These are phyloP conservation scores for Orthosia cruda DNA, from an alignment of 2,888 invertebrate species.

Conservation along the genomic window DNA sequence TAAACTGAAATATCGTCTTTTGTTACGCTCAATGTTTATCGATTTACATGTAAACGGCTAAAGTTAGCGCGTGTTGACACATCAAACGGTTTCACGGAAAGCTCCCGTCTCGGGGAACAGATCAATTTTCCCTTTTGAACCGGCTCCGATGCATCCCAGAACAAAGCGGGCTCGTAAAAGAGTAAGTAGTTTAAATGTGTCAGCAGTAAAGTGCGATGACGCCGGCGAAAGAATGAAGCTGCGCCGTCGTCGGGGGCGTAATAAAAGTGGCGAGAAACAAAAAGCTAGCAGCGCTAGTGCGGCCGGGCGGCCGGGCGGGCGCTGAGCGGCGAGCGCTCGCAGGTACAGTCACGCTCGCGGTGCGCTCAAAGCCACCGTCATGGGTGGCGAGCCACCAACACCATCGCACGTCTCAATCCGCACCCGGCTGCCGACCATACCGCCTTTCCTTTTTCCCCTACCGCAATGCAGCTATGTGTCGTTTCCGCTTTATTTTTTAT, in stretches of 20 bases:
- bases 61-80: slow-evolving; percentile 79
- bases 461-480: slow-evolving; percentile 91
- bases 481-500: slow-evolving; percentile 92
- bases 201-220: slow-evolving; percentile 87
- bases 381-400: slow-evolving; percentile 92
- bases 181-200: slow-evolving; percentile 89
- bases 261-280: slow-evolving; percentile 90
- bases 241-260: slow-evolving; percentile 84
- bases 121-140: slow-evolving; percentile 89
- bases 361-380: slow-evolving; percentile 90
- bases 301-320: slow-evolving; percentile 66
- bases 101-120: slow-evolving; percentile 76
- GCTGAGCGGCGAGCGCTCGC: slow-evolving; percentile 59
- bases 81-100: slow-evolving; percentile 85
- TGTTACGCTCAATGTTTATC: slow-evolving; percentile 75
- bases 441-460: slow-evolving; percentile 91
- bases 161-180: slow-evolving; percentile 88
- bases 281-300: slow-evolving; percentile 81
- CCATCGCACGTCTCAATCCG: slow-evolving; percentile 92
- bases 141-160: slow-evolving; percentile 78
- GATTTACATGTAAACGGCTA: slow-evolving; percentile 74
- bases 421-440: slow-evolving; percentile 90
- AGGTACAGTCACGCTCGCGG: slow-evolving; percentile 74
- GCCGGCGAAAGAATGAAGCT: slow-evolving; percentile 80
- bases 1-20: slow-evolving; percentile 80